phyloP scores from a whole-genome alignment of 2,113 vertebrate species.

The Dromiciops gliroides region DNA sequence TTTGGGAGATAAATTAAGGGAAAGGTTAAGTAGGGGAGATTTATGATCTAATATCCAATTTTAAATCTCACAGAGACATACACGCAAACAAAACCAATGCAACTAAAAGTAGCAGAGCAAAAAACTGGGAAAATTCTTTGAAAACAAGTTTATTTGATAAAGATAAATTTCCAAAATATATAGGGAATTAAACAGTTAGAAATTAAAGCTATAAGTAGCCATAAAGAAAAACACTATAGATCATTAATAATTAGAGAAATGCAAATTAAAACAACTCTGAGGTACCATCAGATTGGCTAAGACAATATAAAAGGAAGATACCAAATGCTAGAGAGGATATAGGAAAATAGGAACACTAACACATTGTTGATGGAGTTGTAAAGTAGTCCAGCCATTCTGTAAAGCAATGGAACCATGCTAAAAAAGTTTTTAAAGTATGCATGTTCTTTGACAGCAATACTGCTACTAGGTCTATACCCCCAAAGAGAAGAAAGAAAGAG shows the following conservation, averaged over 20 bases:
- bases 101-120: background rate
- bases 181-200: background rate
- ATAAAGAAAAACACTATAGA: background rate
- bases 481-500: background rate
- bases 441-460: background rate
- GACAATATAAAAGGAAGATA: background rate
- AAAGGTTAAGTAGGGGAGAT: too few relatives aligned
- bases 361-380: background rate
- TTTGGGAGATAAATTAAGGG: too few relatives aligned
- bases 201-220: background rate
- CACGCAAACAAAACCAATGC: background rate
- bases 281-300: background rate
- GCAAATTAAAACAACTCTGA: background rate
- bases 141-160: background rate
- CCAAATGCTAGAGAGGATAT: background rate
- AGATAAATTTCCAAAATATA: background rate
- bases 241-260: background rate
- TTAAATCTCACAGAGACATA: too few relatives aligned
- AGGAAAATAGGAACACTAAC: background rate
- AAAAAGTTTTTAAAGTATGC: background rate
- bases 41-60: too few relatives aligned
- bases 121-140: background rate
- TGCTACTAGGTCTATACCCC: background rate
- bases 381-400: background rate
- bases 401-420: background rate